These are phyloP conservation scores for Sarcophilus harrisii DNA, from an alignment of 2,797 vertebrate species.

Conservation along the genomic window DNA sequence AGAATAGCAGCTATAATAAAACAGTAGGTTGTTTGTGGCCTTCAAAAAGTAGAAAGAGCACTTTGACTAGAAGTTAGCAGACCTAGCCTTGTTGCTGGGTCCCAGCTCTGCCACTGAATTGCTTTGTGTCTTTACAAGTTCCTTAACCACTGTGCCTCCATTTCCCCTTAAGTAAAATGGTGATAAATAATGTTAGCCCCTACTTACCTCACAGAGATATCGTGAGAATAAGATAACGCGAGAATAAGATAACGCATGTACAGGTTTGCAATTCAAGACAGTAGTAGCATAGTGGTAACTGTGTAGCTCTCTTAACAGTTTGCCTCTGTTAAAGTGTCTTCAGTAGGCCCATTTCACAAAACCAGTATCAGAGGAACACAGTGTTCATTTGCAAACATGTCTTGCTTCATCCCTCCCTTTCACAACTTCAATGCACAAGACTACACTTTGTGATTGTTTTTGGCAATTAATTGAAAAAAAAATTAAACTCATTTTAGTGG, in stretches of 20 bases:
- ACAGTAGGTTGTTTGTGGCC: background rate
- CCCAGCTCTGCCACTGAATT: slow-evolving; percentile 37
- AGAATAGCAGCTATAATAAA: slow-evolving; percentile 19
- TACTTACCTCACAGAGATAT: slow-evolving; percentile 66
- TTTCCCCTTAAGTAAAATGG: slow-evolving; percentile 18
- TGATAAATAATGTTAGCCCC: slow-evolving; percentile 34
- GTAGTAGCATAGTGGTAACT: background rate
- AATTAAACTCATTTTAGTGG: slow-evolving; percentile 53
- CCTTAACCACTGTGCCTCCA: slow-evolving; percentile 26
- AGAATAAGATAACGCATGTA: slow-evolving; percentile 43
- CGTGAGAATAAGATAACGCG: slow-evolving; percentile 42
- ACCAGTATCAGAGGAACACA: slow-evolving; percentile 49
- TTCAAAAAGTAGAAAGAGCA: slow-evolving; percentile 40
- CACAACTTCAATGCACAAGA: background rate
- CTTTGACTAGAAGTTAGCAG: slow-evolving; percentile 17
- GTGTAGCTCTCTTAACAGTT: slow-evolving; percentile 14
- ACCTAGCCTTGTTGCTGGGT: fast-evolving
- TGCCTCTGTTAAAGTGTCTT: slow-evolving; percentile 70
- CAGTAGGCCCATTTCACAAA: slow-evolving; percentile 58
- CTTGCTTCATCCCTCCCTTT: background rate
- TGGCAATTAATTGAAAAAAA: slow-evolving; percentile 49
- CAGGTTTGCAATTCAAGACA: slow-evolving; percentile 36
- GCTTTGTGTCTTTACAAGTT: background rate
- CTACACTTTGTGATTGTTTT: slow-evolving; percentile 40
- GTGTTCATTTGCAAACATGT: slow-evolving; percentile 43